Percentiles rank a stretch among this genome's conserved stretches.
Conservation (phyloP, 1,140 invertebrate species). For the Aphis craccivora region DNA sequence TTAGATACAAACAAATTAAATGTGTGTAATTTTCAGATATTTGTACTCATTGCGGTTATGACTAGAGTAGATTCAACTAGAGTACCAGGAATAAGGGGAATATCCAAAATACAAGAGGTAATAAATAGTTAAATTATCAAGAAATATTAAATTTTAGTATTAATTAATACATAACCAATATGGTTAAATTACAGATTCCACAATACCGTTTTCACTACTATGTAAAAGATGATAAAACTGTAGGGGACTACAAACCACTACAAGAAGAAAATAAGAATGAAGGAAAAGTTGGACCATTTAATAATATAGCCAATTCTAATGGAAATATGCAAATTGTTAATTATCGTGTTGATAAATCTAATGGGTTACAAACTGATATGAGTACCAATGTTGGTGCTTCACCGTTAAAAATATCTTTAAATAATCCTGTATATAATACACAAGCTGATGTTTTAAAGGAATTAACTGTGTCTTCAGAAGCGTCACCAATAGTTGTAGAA, state of each 20-base stretch:
- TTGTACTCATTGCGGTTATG: not conserved
- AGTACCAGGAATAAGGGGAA: not conserved
- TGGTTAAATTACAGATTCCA: slow-evolving; percentile 42
- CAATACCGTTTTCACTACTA: slow-evolving; percentile 59
- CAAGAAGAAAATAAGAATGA: slow-evolving; percentile 63
- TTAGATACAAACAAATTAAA: not conserved
- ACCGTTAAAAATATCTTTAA: not conserved
- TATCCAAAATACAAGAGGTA: slow-evolving; percentile 40
- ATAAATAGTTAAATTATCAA: not conserved
- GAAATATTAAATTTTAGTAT: not conserved
- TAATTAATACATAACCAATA: not conserved
- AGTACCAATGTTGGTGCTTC: not conserved
- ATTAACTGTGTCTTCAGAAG: not conserved
- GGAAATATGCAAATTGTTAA: slow-evolving; percentile 61
- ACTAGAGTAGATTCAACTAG: not conserved
- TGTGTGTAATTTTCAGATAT: slow-evolving; percentile 8
- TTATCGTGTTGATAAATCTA: slow-evolving; percentile 62
- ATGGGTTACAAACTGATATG: slow-evolving; percentile 49
- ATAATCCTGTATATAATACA: not conserved
- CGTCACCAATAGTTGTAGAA: slow-evolving; percentile 45
- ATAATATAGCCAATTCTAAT: slow-evolving; percentile 61
- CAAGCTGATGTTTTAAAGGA: not conserved
- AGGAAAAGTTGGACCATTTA: slow-evolving; percentile 59
- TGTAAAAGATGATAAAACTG: slow-evolving; percentile 63
- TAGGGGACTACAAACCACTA: slow-evolving; percentile 61